Evolutionary conservation across 2,888 invertebrate species (phyloP), one percentile per base, ranked within the genome.

Genomic region (Drosophila limbata): DNA sequence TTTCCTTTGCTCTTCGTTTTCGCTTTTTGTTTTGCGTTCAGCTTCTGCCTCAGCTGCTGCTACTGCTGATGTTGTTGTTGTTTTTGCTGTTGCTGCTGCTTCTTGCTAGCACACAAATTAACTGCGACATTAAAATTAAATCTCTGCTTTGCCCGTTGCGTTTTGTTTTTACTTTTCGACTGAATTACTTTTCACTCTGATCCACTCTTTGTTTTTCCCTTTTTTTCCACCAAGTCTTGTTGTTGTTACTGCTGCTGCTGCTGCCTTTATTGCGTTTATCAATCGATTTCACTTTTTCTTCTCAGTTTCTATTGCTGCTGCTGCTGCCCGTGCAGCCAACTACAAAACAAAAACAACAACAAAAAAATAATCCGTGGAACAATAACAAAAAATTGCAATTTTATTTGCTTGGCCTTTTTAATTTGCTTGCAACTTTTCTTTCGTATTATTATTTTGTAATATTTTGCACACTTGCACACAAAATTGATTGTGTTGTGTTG

Each of bases 61-160:
- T 69, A 65, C 57, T 61, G 67, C 13, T 85, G 57, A 47, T 76
- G 59, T 19, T 81, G 64, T 39, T 73, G 59, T 48, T 75, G 71
- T 33, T 78, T 39, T 48, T 83, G 60, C 50, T 74, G 57, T 48
- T 85, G 64, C 68, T 81, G 68, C 65, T 88, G 59, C 64, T 82
- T 71, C 62, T 67, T 72, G 64, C 72, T 71, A 74, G 79, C 79
- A 81, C 72, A 84, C 83, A 85, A 85, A 85, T 77, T 85, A 88
- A 86, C 85, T 86, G 85, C 85, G 85, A 86, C 88, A 86, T 76
- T 76, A 76, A 76, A 67, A 47, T 85, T 69, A 84, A 84, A 68
- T 86, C 73, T 81, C 62, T 69, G 69, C 69, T 65, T 65, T 71
- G 53, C 33, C 33, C 57, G 65, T 72, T 77, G 69, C 47, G 56